These are phyloP conservation scores for Hyperoplus lanceolatus DNA, from an alignment of 2,797 vertebrate genomes.

Conservation along the genomic window DNA sequence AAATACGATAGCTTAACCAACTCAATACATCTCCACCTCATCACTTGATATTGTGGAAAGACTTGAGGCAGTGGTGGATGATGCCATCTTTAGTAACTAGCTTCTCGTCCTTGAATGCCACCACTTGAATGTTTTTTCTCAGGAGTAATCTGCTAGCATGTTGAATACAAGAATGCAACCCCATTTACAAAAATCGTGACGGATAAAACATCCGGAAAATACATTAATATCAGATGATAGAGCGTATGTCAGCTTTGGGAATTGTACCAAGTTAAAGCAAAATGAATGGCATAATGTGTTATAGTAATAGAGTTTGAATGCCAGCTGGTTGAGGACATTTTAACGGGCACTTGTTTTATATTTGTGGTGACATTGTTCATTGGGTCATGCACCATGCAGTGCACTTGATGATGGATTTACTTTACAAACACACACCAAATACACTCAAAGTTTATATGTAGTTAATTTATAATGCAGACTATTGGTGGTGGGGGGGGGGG, in stretches of 20 bases:
- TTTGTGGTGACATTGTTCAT: constrained; percentile 62
- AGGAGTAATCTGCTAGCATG: not conserved
- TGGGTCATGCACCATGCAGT: constrained; percentile 34
- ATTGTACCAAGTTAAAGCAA: not conserved
- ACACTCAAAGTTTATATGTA: not conserved
- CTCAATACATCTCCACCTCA: no score
- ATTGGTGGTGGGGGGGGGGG: not conserved
- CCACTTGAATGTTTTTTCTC: not conserved
- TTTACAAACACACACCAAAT: not conserved
- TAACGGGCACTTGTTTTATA: not conserved
- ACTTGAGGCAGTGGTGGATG: no score
- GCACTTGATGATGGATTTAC: constrained; percentile 17
- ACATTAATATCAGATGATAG: no score
- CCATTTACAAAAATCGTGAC: not conserved
- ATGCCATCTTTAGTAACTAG: no score
- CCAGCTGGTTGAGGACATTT: constrained; percentile 2
- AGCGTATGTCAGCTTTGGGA: not conserved
- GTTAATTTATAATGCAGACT: constrained; percentile 6
- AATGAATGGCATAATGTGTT: not conserved
- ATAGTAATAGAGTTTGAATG: not conserved
- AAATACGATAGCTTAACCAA: no score
- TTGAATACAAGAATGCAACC: not conserved
- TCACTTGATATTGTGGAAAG: no score
- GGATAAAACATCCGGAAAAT: not conserved
- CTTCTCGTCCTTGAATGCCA: no score